Evolutionary conservation across 2,113 vertebrate species (phyloP).

Genomic region (Dendrocopos noguchii): DNA sequence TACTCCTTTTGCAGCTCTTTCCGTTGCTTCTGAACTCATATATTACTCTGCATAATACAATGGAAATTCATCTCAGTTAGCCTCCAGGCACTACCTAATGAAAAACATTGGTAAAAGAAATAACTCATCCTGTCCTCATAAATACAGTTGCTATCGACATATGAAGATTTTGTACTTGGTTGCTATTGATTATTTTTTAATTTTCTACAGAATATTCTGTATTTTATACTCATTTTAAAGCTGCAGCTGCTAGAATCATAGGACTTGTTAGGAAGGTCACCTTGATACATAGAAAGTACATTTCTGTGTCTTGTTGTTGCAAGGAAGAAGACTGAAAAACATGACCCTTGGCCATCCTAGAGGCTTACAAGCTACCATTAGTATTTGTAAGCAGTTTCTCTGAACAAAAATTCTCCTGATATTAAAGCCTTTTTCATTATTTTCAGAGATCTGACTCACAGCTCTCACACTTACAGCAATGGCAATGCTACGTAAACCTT

Average conservation of each 20-base stretch:
- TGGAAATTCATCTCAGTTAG: background rate
- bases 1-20: background rate
- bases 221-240: background rate
- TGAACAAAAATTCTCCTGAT: background rate
- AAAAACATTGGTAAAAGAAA: background rate
- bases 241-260: background rate
- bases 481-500: background rate
- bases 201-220: background rate
- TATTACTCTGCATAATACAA: background rate
- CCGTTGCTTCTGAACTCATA: background rate
- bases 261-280: background rate
- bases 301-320: background rate
- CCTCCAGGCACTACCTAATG: background rate
- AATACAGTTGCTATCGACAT: background rate
- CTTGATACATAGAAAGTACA: background rate
- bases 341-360: background rate
- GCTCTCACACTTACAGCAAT: background rate
- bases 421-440: background rate
- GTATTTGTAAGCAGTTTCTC: conserved; percentile 25
- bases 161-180: background rate
- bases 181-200: background rate
- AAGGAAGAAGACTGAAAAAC: conserved; percentile 4
- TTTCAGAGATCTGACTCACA: background rate
- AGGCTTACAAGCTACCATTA: conserved; percentile 8
- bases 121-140: background rate